Conservation (phyloP, 2,888 invertebrate genomes). For the Autographa pulchrina region DNA sequence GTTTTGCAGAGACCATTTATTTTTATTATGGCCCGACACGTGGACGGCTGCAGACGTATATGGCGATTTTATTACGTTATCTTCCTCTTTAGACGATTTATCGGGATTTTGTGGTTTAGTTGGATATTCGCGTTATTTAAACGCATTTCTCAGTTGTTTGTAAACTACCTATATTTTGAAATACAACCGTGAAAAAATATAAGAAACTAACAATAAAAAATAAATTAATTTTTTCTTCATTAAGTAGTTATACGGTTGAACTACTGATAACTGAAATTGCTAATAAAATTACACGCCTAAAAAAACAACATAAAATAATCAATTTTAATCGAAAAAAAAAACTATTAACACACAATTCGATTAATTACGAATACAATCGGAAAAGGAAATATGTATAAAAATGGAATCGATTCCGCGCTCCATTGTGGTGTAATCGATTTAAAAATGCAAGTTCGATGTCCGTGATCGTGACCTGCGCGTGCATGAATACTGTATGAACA, state of each 20-base stretch:
- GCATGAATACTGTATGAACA: slow-evolving; percentile 85
- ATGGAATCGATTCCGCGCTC: slow-evolving; percentile 72
- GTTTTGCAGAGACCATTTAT: slow-evolving; percentile 86
- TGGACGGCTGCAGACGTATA: slow-evolving; percentile 76
- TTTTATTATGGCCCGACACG: slow-evolving; percentile 87
- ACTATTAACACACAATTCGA: slow-evolving; percentile 79
- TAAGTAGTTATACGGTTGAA: neutral
- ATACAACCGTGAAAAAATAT: neutral
- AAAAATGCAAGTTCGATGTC: slow-evolving; percentile 86
- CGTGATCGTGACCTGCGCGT: slow-evolving; percentile 87
- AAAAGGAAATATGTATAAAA: slow-evolving; percentile 74
- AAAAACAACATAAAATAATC: slow-evolving; percentile 45
- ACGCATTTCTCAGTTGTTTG: slow-evolving; percentile 31
- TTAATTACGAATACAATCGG: slow-evolving; percentile 72
- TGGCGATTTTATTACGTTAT: slow-evolving; percentile 81
- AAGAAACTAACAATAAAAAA: neutral
- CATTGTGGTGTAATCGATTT: slow-evolving; percentile 80
- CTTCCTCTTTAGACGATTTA: slow-evolving; percentile 75
- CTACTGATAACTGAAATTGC: neutral
- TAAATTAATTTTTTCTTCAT: neutral
- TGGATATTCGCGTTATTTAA: slow-evolving; percentile 42
- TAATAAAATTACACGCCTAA: slow-evolving; percentile 8
- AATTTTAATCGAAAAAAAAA: slow-evolving; percentile 56
- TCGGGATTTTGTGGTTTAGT: slow-evolving; percentile 44
- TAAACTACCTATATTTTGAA: neutral